Percentiles rank a stretch among this genome's conserved stretches.
Conservation (phyloP, 2,797 vertebrate genomes). For the Natrix natrix region DNA sequence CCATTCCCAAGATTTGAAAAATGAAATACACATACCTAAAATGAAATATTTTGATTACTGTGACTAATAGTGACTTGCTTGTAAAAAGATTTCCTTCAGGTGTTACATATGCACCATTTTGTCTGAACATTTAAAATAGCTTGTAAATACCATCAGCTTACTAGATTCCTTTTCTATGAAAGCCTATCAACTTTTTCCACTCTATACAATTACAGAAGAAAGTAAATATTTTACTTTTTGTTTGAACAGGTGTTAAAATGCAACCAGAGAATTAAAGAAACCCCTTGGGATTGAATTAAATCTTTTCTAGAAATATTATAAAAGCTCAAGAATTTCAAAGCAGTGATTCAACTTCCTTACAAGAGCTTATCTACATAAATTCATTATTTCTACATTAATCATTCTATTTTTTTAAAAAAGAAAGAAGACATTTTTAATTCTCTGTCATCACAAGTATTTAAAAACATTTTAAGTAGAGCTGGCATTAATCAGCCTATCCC, state of each 20-base stretch:
- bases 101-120: background rate
- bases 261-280: background rate
- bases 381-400: background rate
- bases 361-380: conserved; percentile 4
- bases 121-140: background rate
- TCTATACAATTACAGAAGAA: background rate
- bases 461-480: background rate
- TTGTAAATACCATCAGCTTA: background rate
- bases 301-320: background rate
- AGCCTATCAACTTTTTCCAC: background rate
- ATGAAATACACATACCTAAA: conserved; percentile 3
- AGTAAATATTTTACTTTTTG: background rate
- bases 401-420: background rate
- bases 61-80: background rate
- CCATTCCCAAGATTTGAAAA: background rate
- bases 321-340: background rate
- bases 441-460: background rate
- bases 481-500: background rate
- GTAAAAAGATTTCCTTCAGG: conserved; percentile 4
- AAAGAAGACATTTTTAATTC: background rate
- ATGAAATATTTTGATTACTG: background rate
- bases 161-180: background rate
- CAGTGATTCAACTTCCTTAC: background rate
- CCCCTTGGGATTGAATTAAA: background rate
- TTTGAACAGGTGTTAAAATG: conserved; percentile 9